Evolutionary conservation across 1,140 invertebrate genomes (phyloP).

Genomic region (Eriosoma lanigerum): DNA sequence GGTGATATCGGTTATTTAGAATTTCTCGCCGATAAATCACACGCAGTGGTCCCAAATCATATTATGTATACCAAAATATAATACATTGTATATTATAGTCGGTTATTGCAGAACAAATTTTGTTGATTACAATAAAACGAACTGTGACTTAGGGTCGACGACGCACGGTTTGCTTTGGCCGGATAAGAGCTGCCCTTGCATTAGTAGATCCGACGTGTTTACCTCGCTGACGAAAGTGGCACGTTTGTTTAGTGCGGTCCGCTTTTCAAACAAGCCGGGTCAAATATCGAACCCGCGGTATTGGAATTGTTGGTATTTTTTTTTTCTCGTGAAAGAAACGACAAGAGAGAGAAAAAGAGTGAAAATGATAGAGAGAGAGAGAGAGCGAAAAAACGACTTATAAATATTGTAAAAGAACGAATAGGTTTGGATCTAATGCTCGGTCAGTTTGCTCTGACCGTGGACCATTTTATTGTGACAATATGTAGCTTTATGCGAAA

Average conservation of each 20-base stretch:
- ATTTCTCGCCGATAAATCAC: too few relatives aligned
- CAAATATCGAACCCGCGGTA: background rate
- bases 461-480: background rate
- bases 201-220: constrained; percentile 16
- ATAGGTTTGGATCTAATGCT: background rate
- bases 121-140: constrained; percentile 1
- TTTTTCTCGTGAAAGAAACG: background rate
- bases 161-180: background rate
- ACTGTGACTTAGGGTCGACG: background rate
- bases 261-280: constrained; percentile 3
- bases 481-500: background rate
- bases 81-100: too few relatives aligned
- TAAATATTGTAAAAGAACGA: background rate
- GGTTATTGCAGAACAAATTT: too few relatives aligned
- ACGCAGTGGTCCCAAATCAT: too few relatives aligned
- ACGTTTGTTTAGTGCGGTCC: constrained; percentile 18
- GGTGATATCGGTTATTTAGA: too few relatives aligned
- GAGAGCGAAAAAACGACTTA: background rate
- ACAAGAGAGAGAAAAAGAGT: background rate
- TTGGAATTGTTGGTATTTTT: background rate
- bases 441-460: constrained; percentile 5
- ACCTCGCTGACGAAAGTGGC: background rate
- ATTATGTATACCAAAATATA: too few relatives aligned
- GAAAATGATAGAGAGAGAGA: background rate
- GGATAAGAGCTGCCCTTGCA: constrained; percentile 37